phyloP scores from a whole-genome alignment of 2,113 vertebrate species.

The Dromas ardeola region DNA sequence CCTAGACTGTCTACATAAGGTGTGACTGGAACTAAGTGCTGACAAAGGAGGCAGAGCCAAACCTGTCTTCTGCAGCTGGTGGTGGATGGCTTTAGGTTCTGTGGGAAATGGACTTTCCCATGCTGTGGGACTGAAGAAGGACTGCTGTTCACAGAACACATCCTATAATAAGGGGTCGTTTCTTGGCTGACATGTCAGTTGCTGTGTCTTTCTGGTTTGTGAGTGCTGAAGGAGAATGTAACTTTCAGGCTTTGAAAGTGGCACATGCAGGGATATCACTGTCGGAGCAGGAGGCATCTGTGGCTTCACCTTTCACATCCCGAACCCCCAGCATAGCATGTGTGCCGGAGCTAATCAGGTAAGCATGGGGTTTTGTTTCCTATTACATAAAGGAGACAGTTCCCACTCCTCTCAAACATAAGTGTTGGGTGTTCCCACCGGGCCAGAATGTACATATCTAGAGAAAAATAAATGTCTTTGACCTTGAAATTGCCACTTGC shows the following conservation, averaged over 20 bases:
- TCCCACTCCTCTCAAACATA: not conserved
- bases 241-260: conserved; percentile 81
- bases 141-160: not conserved
- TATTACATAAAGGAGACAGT: not conserved
- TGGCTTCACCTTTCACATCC: conserved; percentile 83
- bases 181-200: not conserved
- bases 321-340: conserved; percentile 75
- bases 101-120: not conserved
- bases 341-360: conserved; percentile 81
- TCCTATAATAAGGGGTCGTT: not conserved
- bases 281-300: conserved; percentile 81
- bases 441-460: not conserved
- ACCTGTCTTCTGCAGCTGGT: not conserved
- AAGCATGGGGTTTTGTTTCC: not conserved
- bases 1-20: not conserved
- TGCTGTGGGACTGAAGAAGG: not conserved
- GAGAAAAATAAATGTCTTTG: not conserved
- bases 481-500: not conserved
- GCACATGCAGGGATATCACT: conserved; percentile 82
- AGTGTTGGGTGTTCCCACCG: not conserved
- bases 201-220: not conserved
- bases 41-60: not conserved
- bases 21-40: not conserved
- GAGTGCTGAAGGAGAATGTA: conserved; percentile 28
- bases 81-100: not conserved